phyloP scores from a whole-genome alignment of 2,888 invertebrate species.

The Siphonodentalium dalli region DNA sequence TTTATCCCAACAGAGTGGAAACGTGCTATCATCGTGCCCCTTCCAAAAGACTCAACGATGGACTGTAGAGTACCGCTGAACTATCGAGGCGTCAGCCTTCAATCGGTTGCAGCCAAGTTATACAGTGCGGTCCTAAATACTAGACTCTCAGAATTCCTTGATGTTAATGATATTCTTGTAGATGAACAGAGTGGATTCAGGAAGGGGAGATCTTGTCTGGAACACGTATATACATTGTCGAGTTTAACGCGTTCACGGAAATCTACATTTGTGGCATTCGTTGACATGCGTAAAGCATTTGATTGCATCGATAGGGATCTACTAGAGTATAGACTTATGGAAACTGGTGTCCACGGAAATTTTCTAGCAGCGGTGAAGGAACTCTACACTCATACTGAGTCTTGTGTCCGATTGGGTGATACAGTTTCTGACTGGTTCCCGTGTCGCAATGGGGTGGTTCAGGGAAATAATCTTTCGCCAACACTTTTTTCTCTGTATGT shows the following conservation, averaged over 20 bases:
- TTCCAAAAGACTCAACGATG: background rate
- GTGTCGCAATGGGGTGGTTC: no score
- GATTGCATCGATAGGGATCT: background rate
- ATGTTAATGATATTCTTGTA: background rate
- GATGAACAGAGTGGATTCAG: constrained; percentile 5
- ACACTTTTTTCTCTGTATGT: no score
- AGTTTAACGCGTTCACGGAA: background rate
- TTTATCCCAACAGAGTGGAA: background rate
- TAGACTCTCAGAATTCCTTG: background rate
- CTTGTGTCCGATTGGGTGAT: no score
- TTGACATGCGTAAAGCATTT: constrained; percentile 1
- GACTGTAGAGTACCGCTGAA: background rate
- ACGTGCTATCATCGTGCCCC: background rate
- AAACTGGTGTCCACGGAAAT: background rate
- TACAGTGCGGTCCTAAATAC: background rate
- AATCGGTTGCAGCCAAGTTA: background rate
- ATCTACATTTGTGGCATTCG: background rate
- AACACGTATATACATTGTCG: background rate
- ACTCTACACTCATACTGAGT: background rate
- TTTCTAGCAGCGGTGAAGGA: background rate
- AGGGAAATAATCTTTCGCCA: no score
- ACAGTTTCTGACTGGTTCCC: no score
- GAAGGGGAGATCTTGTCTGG: background rate
- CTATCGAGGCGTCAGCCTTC: background rate
- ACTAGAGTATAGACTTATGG: background rate